Base-by-base conservation (phyloP, 2,797 vertebrate genomes). In the Cetoscarus ocellatus region DNA sequence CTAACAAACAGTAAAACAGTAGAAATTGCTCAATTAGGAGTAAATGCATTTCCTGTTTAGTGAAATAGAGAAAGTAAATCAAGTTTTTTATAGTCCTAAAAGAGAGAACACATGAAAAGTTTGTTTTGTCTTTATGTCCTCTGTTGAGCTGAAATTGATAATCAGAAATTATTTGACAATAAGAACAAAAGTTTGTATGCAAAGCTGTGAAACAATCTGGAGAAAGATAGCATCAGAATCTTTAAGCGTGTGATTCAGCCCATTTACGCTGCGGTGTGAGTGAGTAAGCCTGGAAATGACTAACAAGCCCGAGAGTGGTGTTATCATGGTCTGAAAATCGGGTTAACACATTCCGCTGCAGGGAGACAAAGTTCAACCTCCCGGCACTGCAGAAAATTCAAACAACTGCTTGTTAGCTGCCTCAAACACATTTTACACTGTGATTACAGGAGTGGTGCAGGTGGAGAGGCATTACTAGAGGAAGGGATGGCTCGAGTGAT, bases 391-490 rank as follows among this genome's bases (percentile, higher is more conserved):
- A 50, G 15, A 48, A 27, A 27, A 60, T 57, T 80, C 47, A 70
- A 81, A 80, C 65, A 39, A 52, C 34, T 38, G 47, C 64, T 70
- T 36, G 53, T 79, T 86, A 66, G 72, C 61, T 85, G 71, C 39
- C 18, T 66, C 63, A 51, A 64, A 61, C 47, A 36, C 6, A 1
- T 18, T n/a, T 7, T 45, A 70, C 15, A 5, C n/a, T 67, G 71
- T 75, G 78, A 80, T 82, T 59, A 80, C 17, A 80, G 56, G 35
- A 38, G 14, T 4, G 7, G n/a, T 15, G 48, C 59, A 48, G 71
- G 59, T 55, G 64, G 61, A 66, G 70, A 10, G 15, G 47, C 57
- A 35, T 47, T 15, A 14, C 49, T 52, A 44, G 34, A 38, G 44
- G 53, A 57, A 45, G 39, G 50, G 39, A 35, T 18, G 68, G 66